Evolutionary conservation across 2,888 invertebrate species (phyloP).

Genomic region (Dynastes maya): DNA sequence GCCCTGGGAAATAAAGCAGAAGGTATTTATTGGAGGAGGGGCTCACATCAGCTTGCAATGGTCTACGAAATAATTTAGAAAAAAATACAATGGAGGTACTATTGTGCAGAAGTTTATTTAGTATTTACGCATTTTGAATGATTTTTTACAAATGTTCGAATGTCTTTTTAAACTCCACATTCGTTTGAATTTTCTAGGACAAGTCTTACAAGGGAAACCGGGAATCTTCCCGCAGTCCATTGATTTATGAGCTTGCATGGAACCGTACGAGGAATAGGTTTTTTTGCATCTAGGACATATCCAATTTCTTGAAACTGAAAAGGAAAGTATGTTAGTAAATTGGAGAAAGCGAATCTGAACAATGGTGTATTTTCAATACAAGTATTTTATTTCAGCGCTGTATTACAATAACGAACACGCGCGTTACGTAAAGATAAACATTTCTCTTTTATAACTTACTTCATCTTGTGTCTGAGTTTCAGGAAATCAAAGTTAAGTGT

Average conservation of each 20-base stretch:
- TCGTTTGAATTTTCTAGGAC: conserved; percentile 49
- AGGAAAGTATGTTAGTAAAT: conserved; percentile 30
- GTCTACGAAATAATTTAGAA: neutral
- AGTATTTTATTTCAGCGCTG: too few relatives aligned
- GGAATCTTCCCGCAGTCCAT: conserved; percentile 48
- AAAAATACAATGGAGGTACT: neutral
- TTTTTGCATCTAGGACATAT: conserved; percentile 49
- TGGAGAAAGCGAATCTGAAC: neutral
- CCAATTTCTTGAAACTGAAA: conserved; percentile 43
- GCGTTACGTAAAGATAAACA: neutral
- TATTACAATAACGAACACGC: neutral
- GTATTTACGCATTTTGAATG: conserved; percentile 3
- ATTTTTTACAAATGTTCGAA: conserved; percentile 40
- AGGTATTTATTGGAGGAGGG: neutral
- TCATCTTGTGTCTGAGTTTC: conserved; percentile 36
- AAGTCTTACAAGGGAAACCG: conserved; percentile 33
- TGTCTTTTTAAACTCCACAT: conserved; percentile 50
- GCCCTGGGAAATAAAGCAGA: conserved; percentile 22
- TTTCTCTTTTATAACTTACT: neutral
- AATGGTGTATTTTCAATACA: too few relatives aligned
- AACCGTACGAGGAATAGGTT: conserved; percentile 45
- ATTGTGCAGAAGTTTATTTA: conserved; percentile 7
- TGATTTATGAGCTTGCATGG: conserved; percentile 51
- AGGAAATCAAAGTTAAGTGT: too few relatives aligned
- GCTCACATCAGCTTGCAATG: too few relatives aligned